Base-by-base conservation (phyloP, 2,797 vertebrate species). In the Sebastes goodei region DNA sequence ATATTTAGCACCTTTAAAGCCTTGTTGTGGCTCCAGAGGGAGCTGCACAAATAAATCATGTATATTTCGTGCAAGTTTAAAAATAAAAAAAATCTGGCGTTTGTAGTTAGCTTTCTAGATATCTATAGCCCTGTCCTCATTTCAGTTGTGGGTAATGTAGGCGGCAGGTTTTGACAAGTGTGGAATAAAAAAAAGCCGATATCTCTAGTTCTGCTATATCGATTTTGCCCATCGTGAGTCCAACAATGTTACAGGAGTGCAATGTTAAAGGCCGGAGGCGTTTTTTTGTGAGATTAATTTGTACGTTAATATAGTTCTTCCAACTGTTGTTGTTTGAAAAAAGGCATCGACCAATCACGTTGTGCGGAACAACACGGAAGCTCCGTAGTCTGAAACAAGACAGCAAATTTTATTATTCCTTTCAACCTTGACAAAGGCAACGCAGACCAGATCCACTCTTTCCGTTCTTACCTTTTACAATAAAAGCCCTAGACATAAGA, bases 331-430 rank as follows among this genome's bases (percentile, higher is more conserved):
- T 1, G 15, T 49, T 49, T 42, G 6, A 46, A 46, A 46, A 46
- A 46, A 46, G 42, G 42, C 42, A 17, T 46, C 14, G 42, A 46
- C 42, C 15, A 17, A 2, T 17, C 42, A 46, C 3, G 15, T 7
- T 46, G 42, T 17, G 42, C 3, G 0, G 15, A 7, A 46, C 0
- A 46, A 46, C 14, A 46, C 14, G 3, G 42, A 0, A 6, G 42
- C 42, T 46, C 42, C 6, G 14, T 46, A 46, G 42, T 46, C 14
- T 7, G 42, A 15, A 46, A 6, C 42, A 46, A 15, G 14, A 46
- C 6, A 0, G 42, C 14, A 46, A 46, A 46, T 15, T 7, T 46
- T 42, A 15, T 42, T 42, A 42, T 7, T 46, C 42, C 42, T 46
- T 17, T 46, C 42, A 46, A 46, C 42, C 42, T 46, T 46, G 42